Evolutionary conservation across 1,140 invertebrate species (phyloP), one percentile per base, ranked within the genome.

Genomic region (Centruroides vittatus): DNA sequence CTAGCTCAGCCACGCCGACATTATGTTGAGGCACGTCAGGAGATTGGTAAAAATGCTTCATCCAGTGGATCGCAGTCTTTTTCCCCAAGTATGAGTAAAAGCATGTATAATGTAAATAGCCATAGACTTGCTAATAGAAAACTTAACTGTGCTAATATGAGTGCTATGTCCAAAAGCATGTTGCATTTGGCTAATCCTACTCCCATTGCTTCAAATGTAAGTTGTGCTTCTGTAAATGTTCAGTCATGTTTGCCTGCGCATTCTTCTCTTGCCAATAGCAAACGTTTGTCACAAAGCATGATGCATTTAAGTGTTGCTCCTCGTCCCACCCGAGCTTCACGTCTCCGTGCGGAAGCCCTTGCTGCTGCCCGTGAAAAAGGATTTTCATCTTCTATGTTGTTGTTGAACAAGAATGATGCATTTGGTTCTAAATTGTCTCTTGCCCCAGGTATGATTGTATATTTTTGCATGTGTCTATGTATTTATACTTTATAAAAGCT

Each of bases 1-100:
- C 78, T 90, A 74, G 79, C 85, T 67, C 83, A 83, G 74, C 86
- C 87, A 59, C 77, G 84, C 76, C 67, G 79, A 67, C 67, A 67
- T 59, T 64, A 64, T 59, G 54, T 64, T 48, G 63, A 64, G 47
- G 62, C 62, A 57, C 58, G 41, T 36, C 59, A 63, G 57, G 62
- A 41, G 41, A 41, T 41, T 5, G 41, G 41, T 41, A 41, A 41
- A 41, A 41, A 41, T 41, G 41, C 41, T 41, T 41, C 41, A 41
- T 41, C 41, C 41, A 41, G 8, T 41, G 61, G 58, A 35, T 59
- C 62, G 41, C 56, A 58, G n/a, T 58, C 63, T 13, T 47, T 60
- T 11, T 61, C 62, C 23, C 60, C 64, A 3, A 65, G 64, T 49
- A 62, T 62, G 60, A 65, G 55, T 36, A 65, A 60, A 51, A 65